Evolutionary conservation across 2,888 invertebrate species (phyloP), one percentile per base, ranked within the genome.

Genomic region (Laspeyria flexula): DNA sequence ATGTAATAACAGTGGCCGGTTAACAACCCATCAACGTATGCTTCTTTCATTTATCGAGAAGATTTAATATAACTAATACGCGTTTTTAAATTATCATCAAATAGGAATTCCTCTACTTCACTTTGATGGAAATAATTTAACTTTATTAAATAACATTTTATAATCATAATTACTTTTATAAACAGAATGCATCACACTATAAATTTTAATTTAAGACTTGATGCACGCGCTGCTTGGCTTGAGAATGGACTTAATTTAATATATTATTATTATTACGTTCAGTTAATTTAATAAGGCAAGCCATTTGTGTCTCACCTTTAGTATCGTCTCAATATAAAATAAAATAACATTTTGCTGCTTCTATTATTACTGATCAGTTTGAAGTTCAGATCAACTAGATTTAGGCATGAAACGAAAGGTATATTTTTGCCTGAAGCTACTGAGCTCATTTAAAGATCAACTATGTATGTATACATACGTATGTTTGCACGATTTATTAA

Each of bases 1-100:
- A 75, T 80, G 83, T 79, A 85, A 84, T 79, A 76, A 79, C 71
- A 67, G 60, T 63, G 72, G 77, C 71, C 75, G 75, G 75, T 75
- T 79, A 81, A 76, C 77, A 68, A 73, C 71, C 71, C 63, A 71
- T 75, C 76, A 69, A 70, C 64, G 53, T 69, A 65, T 54, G 69
- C 61, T 73, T 65, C 51, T 69, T 71, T 73, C 69, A 73, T 75
- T 76, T 76, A 71, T 67, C 55, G 61, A 66, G 69, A 70, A 72
- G 56, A 71, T 72, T 79, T 71, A 75, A 79, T 79, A 78, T 73
- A 68, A 67, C 55, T 65, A 65, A 68, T 65, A 60, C 48, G 53
- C 55, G 53, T 67, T 73, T 70, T 62, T 44, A 67, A 75, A 67
- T 75, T 62, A 72, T 64, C 49, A 60, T 64, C 59, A 67, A 71